These are phyloP conservation scores for Channa argus DNA, from an alignment of 2,113 vertebrate genomes.

Conservation along the genomic window DNA sequence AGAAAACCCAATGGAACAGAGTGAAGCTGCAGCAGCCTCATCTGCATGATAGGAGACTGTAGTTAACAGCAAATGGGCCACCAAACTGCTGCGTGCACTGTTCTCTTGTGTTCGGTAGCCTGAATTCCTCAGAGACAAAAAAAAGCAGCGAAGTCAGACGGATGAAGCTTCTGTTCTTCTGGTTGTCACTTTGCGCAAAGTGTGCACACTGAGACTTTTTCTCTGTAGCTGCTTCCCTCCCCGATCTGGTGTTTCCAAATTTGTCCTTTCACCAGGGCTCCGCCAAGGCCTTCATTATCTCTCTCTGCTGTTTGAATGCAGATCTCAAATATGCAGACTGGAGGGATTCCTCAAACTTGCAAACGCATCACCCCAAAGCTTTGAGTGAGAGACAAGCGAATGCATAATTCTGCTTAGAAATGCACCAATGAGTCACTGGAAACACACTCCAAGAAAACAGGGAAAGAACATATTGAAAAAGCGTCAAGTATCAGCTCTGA, in stretches of 20 bases:
- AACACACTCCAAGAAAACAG: no score
- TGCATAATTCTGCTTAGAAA: neutral
- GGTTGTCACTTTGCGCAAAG: constrained; percentile 19
- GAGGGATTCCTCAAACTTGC: constrained; percentile 56
- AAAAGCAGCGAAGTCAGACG: constrained; percentile 22
- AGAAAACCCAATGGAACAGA: neutral
- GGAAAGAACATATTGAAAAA: no score
- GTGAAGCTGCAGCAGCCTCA: constrained; percentile 22
- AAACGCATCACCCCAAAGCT: constrained; percentile 44
- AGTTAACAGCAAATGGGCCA: constrained; percentile 35
- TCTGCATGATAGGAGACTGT: constrained; percentile 34
- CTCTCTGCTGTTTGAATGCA: constrained; percentile 33
- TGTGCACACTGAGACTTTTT: constrained; percentile 30
- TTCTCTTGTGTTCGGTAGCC: constrained; percentile 11
- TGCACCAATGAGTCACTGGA: neutral
- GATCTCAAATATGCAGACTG: constrained; percentile 59
- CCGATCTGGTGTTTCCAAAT: constrained; percentile 77
- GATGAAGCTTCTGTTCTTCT: constrained; percentile 48
- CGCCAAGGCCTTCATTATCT: constrained; percentile 79
- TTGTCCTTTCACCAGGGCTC: constrained; percentile 74
- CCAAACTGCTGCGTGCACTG: constrained; percentile 22
- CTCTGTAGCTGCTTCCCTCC: constrained; percentile 63
- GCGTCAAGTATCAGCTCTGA: no score
- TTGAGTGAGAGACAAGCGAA: neutral
- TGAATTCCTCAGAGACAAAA: constrained; percentile 45